Evolutionary conservation across 2,797 vertebrate species (phyloP).

Genomic region (Rhinoraja longicauda): DNA sequence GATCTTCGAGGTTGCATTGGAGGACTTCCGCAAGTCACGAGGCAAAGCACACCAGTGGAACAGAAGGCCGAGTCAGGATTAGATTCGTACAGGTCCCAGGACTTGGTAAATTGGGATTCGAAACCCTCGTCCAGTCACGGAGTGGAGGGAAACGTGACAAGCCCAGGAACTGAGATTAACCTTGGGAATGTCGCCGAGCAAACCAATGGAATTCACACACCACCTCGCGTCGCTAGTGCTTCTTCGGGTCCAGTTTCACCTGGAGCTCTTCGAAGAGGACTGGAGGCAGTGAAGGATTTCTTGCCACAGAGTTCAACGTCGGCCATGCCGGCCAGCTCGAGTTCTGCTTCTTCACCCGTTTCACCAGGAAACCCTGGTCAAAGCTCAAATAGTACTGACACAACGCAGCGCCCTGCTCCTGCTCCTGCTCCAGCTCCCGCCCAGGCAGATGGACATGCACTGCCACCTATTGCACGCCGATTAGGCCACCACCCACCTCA

Average conservation of each 20-base stretch:
- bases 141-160: conserved; percentile 55
- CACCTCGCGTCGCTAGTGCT: conserved; percentile 55
- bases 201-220: conserved; percentile 82
- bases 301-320: conserved; percentile 55
- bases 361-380: conserved; percentile 51
- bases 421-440: no score
- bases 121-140: conserved; percentile 52
- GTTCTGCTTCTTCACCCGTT: conserved; percentile 53
- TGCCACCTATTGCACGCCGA: conserved; percentile 89
- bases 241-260: conserved; percentile 83
- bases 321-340: conserved; percentile 44
- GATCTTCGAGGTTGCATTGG: conserved; percentile 48
- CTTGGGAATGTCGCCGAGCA: conserved; percentile 63
- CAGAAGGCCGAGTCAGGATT: conserved; percentile 60
- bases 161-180: conserved; percentile 31
- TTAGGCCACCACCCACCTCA: conserved; percentile 92
- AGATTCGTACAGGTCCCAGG: conserved; percentile 51
- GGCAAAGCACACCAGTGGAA: conserved; percentile 60
- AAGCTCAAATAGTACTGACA: conserved; percentile 43
- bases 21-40: conserved; percentile 48
- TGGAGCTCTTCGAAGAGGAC: conserved; percentile 73
- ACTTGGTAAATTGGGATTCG: conserved; percentile 75
- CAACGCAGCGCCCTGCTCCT: conserved; percentile 54
- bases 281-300: conserved; percentile 84
- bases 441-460: conserved; percentile 73